Evolutionary conservation across 1,140 invertebrate genomes (phyloP).

Genomic region (Wasmannia auropunctata): DNA sequence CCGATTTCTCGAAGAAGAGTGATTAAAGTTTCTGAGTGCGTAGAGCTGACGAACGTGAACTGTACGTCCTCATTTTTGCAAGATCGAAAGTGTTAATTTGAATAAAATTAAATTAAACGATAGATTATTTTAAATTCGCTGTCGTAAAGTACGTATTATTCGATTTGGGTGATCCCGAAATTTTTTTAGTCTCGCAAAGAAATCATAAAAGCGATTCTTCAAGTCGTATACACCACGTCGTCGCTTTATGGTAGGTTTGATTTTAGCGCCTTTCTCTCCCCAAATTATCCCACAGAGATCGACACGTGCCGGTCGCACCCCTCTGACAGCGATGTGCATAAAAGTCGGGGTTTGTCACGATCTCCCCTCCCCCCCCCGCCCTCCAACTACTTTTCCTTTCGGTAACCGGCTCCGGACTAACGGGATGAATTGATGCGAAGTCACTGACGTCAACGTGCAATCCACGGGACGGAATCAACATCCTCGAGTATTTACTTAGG

Average conservation of each 20-base stretch:
- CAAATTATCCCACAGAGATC: slow-evolving; percentile 82
- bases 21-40: not conserved
- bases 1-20: not conserved
- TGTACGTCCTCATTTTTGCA: too few species aligned
- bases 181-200: not conserved
- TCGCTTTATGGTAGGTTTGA: slow-evolving; percentile 73
- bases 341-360: slow-evolving; percentile 62
- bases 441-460: slow-evolving; percentile 72
- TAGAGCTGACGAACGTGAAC: too few species aligned
- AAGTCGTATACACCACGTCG: slow-evolving; percentile 50
- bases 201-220: not conserved
- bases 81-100: not conserved
- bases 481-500: slow-evolving; percentile 75
- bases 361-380: too few species aligned
- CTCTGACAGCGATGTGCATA: slow-evolving; percentile 56
- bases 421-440: slow-evolving; percentile 70
- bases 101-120: not conserved
- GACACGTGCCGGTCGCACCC: slow-evolving; percentile 81
- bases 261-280: slow-evolving; percentile 69
- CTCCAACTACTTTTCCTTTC: slow-evolving; percentile 10
- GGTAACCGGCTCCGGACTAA: slow-evolving; percentile 49
- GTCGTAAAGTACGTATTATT: not conserved
- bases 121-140: not conserved
- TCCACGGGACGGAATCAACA: slow-evolving; percentile 40
- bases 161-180: not conserved